A percentile compares a stretch with the other conserved stretches of the same genome.
Conservation (phyloP, 2,797 vertebrate species). For the Poeciliopsis gracilis region DNA sequence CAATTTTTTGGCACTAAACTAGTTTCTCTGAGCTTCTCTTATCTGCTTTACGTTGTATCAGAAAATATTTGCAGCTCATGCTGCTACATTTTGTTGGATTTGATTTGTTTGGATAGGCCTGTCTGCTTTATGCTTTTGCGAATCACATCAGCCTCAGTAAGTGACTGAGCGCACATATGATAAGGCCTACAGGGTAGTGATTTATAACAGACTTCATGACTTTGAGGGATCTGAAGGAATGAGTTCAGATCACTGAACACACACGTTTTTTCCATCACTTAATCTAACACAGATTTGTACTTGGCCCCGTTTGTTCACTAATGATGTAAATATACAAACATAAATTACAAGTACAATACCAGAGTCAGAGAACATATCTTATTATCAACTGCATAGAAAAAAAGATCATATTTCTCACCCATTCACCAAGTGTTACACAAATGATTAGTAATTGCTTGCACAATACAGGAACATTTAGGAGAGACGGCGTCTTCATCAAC, state of each 20-base stretch:
- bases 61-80: conserved; percentile 19
- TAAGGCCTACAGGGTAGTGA: not conserved
- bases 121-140: conserved; percentile 35
- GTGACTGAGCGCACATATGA: conserved; percentile 20
- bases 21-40: conserved; percentile 9
- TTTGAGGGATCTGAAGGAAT: not conserved
- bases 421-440: not conserved
- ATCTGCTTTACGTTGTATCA: conserved; percentile 9
- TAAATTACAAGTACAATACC: not conserved
- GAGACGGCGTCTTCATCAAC: not conserved
- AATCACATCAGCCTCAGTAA: conserved; percentile 42
- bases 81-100: conserved; percentile 46
- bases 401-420: not conserved
- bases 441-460: not conserved
- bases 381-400: not conserved
- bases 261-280: not conserved
- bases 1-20: not conserved
- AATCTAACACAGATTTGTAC: not conserved
- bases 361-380: not conserved
- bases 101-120: conserved; percentile 41
- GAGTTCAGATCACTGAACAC: not conserved
- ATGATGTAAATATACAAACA: not conserved
- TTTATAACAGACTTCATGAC: not conserved
- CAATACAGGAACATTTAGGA: not conserved
- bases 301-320: not conserved